Conservation (phyloP, 1,140 invertebrate genomes). For the Ooceraea biroi region DNA sequence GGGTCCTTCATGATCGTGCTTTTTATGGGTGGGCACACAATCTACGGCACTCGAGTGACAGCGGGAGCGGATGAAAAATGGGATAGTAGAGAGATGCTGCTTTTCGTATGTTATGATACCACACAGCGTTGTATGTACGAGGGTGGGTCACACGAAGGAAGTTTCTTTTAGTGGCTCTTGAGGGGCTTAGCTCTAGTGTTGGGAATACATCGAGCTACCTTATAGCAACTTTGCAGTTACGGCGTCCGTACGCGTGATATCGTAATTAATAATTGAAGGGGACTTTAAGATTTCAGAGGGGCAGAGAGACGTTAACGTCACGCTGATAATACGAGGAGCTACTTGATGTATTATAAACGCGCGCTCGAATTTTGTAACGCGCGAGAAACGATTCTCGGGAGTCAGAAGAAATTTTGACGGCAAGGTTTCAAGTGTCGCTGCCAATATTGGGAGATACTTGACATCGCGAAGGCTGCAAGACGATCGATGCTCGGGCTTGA, state of each 20-base stretch:
- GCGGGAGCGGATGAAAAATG: slow-evolving; percentile 54
- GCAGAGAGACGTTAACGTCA: not conserved
- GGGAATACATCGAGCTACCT: slow-evolving; percentile 50
- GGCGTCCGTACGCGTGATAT: not conserved
- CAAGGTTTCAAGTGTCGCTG: too few species aligned
- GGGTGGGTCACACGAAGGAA: slow-evolving; percentile 33
- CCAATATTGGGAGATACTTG: too few species aligned
- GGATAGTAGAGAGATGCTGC: slow-evolving; percentile 42
- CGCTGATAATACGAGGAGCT: not conserved
- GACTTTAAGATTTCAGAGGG: not conserved
- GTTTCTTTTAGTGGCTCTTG: not conserved
- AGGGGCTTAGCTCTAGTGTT: slow-evolving; percentile 31
- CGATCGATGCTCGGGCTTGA: not conserved
- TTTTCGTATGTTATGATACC: slow-evolving; percentile 43
- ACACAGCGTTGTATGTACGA: slow-evolving; percentile 20
- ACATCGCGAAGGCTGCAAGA: too few species aligned
- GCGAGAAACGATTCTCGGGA: too few species aligned
- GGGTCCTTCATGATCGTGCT: slow-evolving; percentile 56
- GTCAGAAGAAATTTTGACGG: too few species aligned
- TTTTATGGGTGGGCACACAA: slow-evolving; percentile 44
- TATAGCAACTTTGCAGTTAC: not conserved
- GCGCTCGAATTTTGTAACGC: too few species aligned
- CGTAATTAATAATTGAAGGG: slow-evolving; percentile 1
- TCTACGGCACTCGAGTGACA: slow-evolving; percentile 54
- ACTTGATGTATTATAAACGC: too few species aligned